phyloP scores from a whole-genome alignment of 2,888 invertebrate genomes.

The Stenodema calcarata region DNA sequence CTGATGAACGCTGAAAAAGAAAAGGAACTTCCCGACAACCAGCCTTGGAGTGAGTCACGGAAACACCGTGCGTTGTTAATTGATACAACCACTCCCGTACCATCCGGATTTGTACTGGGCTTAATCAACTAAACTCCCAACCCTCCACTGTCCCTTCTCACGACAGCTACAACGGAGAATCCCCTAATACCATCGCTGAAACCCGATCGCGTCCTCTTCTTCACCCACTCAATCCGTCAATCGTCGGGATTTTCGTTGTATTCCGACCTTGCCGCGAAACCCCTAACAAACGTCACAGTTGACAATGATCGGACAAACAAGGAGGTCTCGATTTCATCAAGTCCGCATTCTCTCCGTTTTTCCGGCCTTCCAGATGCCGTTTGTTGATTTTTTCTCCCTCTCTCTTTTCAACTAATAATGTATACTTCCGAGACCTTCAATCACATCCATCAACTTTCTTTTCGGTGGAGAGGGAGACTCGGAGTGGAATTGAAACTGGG shows the following conservation, averaged over 20 bases:
- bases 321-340: background rate
- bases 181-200: background rate
- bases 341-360: background rate
- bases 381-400: background rate
- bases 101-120: background rate
- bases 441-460: slow-evolving; percentile 25
- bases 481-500: slow-evolving; percentile 21
- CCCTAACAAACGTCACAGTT: background rate
- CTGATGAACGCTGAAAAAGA: background rate
- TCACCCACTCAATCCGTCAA: background rate
- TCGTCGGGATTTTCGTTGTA: background rate
- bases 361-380: background rate
- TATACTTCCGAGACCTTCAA: slow-evolving; percentile 4
- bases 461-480: background rate
- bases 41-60: background rate
- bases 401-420: slow-evolving; percentile 11
- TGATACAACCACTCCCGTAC: background rate
- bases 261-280: background rate
- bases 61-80: background rate
- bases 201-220: background rate
- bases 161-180: background rate
- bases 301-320: background rate
- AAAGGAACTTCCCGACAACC: background rate
- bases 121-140: background rate
- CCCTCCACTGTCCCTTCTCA: background rate